Base-by-base conservation (phyloP, 2,797 vertebrate species). In the Myoxocephalus aenaeus region DNA sequence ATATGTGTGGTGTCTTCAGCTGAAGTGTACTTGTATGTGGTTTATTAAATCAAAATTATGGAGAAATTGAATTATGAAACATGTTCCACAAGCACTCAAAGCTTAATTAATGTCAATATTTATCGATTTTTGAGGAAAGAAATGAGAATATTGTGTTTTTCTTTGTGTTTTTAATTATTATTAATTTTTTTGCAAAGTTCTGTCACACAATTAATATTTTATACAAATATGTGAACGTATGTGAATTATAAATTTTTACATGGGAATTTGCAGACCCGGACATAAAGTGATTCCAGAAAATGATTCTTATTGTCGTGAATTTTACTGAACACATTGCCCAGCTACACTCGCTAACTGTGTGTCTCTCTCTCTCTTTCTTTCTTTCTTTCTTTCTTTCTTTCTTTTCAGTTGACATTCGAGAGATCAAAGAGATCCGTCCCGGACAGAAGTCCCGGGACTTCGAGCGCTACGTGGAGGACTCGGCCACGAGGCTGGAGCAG, bases 391-490 rank as follows among this genome's bases (percentile, higher is more conserved):
- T 2, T 27, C 25, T 27, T 2, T 27, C 25, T 27, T 2, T 27
- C 36, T 38, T 68, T 18, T 4, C 83, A 99, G 98, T 99, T 84
- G 98, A 99, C 81, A 99, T 99, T 65, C 96, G 98, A 25, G 98
- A 99, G 87, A 98, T 99, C 90, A 98, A 99, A 86, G 98, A 99
- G 94, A 98, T 99, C 61, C 97, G 98, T 11, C 84, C 95, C 0
- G 98, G 98, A 14, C 97, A 94, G 89, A 99, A 97, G 82, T 99
- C 97, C 0, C 93, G 98, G 13, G 98, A 99, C 75, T 99, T 99
- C 79, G 98, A 99, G 82, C 96, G 98, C n/a, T 98, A 98, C 89
- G 95, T 97, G 91, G 98, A 99, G 91, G 98, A 99, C 93, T 95
- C 96, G 0, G 94, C 97, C 1, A 92, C 95, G 22, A 95, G 97